These are phyloP conservation scores for Nebria ingens DNA, from an alignment of 1,140 invertebrate genomes.

Conservation along the genomic window DNA sequence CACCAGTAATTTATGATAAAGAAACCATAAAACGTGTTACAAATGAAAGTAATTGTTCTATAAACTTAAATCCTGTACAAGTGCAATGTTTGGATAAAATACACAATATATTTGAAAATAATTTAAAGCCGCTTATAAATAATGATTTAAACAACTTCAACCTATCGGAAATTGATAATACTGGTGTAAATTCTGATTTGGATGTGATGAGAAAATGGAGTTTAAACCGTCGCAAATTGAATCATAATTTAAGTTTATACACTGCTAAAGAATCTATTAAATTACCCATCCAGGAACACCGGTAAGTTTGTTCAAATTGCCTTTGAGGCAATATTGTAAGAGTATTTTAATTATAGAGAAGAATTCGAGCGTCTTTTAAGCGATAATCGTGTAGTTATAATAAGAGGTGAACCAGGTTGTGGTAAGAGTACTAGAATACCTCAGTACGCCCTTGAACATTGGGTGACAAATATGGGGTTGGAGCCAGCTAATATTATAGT, in stretches of 20 bases:
- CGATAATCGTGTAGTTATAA: conserved; percentile 48
- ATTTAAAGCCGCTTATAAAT: conserved; percentile 20
- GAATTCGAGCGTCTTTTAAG: conserved; percentile 24
- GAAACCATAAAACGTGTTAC: conserved; percentile 22
- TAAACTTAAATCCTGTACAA: conserved; percentile 19
- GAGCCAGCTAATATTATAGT: conserved; percentile 56
- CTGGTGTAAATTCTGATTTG: conserved; percentile 14
- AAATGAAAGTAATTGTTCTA: conserved; percentile 19
- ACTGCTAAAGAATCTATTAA: conserved; percentile 24
- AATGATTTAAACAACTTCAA: conserved; percentile 13
- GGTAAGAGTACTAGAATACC: conserved; percentile 84
- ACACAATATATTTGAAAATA: conserved; percentile 20
- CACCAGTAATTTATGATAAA: conserved; percentile 26
- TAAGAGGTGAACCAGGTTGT: conserved; percentile 84
- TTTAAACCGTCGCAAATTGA: conserved; percentile 8
- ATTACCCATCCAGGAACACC: conserved; percentile 29
- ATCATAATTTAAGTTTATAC: conserved; percentile 10
- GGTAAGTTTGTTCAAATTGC: conserved; percentile 21
- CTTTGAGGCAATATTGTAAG: conserved; percentile 5
- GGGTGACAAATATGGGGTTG: conserved; percentile 34
- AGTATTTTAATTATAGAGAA: conserved; percentile 23
- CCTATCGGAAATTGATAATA: conserved; percentile 12
- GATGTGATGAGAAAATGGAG: conserved; percentile 13
- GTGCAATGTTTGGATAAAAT: conserved; percentile 22
- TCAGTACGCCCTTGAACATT: conserved; percentile 64